Percentiles rank a stretch among this genome's conserved stretches.
Conservation (phyloP, 2,888 invertebrate species). For the Amiota communis region DNA sequence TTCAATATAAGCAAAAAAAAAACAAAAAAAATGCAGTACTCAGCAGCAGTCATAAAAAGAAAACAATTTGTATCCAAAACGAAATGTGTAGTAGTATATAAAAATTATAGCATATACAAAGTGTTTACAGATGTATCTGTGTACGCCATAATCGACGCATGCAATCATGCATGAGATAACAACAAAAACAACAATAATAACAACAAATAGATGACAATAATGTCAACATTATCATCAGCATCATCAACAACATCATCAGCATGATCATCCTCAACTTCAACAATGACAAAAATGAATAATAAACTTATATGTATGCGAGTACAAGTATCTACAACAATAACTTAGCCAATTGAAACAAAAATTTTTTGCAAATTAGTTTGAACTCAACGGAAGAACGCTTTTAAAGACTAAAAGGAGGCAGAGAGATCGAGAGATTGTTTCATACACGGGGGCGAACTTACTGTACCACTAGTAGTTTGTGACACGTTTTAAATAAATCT, state of each 20-base stretch:
- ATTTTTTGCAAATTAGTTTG: conserved; percentile 55
- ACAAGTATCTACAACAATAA: conserved; percentile 48
- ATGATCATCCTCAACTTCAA: neutral
- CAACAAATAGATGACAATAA: neutral
- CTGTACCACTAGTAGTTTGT: neutral
- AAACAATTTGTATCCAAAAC: neutral
- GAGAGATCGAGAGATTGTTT: neutral
- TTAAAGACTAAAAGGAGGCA: neutral
- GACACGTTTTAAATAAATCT: conserved; percentile 1
- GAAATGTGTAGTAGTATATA: neutral
- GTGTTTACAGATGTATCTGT: too few species aligned
- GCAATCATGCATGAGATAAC: conserved; percentile 17
- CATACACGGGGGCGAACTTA: neutral
- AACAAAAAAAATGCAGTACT: neutral
- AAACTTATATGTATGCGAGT: neutral
- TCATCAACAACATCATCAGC: neutral
- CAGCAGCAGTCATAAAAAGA: neutral
- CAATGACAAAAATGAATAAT: conserved; percentile 1
- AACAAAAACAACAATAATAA: neutral
- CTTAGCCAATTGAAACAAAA: conserved; percentile 54
- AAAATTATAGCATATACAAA: neutral
- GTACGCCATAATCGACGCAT: conserved; percentile 4
- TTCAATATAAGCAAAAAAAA: conserved; percentile 11
- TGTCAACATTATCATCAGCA: neutral
- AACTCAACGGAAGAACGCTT: conserved; percentile 44